Conservation (phyloP, 2,113 vertebrate species). For the Myocastor coypus region DNA sequence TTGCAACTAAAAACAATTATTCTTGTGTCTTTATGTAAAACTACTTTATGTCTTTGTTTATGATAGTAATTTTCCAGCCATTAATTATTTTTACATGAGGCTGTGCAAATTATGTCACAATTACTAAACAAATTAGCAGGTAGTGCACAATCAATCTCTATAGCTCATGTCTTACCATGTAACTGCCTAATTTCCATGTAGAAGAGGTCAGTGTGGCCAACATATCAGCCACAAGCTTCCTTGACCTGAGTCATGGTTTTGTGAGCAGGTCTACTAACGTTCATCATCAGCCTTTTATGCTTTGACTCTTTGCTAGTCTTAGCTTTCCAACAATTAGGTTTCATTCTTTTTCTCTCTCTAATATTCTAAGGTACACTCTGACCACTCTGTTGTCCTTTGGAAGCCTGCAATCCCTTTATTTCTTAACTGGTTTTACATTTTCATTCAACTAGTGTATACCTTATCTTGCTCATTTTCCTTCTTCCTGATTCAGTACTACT, state of each 20-base stretch:
- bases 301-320: background rate
- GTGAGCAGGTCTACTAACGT: background rate
- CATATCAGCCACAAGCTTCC: background rate
- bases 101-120: background rate
- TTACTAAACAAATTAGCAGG: background rate
- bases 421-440: background rate
- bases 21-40: background rate
- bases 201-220: background rate
- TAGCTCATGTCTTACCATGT: too few species aligned
- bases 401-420: background rate
- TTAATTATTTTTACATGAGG: background rate
- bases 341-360: background rate
- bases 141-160: background rate
- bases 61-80: background rate
- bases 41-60: background rate
- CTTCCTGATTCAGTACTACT: rapidly evolving
- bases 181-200: background rate
- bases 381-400: background rate
- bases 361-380: background rate
- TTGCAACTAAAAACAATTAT: background rate
- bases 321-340: background rate
- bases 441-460: rapidly evolving
- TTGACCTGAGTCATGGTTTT: background rate
- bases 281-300: background rate
- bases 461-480: background rate